Conservation (phyloP, 2,888 invertebrate species). For the Nephrotoma appendiculata region DNA sequence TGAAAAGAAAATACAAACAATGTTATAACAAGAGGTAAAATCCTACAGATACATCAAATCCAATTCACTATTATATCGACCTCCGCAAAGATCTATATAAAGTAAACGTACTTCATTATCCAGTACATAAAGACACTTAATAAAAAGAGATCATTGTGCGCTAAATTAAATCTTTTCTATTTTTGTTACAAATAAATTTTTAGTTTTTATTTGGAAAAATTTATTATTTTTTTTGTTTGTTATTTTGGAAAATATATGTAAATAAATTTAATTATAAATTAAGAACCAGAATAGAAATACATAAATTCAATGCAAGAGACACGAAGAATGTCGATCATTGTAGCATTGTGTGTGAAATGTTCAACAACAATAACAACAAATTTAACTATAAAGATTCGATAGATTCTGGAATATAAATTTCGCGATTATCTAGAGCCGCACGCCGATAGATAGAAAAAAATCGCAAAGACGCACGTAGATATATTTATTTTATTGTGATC, state of each 20-base stretch:
- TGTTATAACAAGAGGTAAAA: too few species aligned
- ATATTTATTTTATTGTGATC: background rate
- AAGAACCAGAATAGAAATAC: background rate
- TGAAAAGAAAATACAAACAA: too few species aligned
- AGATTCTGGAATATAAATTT: background rate
- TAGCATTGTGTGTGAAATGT: background rate
- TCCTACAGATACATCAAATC: too few species aligned
- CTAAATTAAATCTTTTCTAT: background rate
- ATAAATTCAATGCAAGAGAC: background rate
- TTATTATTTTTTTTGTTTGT: background rate
- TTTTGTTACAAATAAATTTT: background rate
- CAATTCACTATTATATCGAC: background rate
- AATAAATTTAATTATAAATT: background rate
- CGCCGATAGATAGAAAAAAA: background rate
- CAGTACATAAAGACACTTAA: background rate
- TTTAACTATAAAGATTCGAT: background rate
- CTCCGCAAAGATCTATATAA: background rate
- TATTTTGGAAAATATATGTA: background rate
- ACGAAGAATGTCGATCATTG: background rate
- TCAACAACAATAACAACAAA: background rate
- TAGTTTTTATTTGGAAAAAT: background rate
- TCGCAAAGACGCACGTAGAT: background rate
- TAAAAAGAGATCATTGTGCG: background rate
- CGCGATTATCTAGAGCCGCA: background rate
- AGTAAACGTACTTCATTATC: background rate